Evolutionary conservation across 2,113 vertebrate genomes (phyloP).

Genomic region (Ramphastos sulfuratus): DNA sequence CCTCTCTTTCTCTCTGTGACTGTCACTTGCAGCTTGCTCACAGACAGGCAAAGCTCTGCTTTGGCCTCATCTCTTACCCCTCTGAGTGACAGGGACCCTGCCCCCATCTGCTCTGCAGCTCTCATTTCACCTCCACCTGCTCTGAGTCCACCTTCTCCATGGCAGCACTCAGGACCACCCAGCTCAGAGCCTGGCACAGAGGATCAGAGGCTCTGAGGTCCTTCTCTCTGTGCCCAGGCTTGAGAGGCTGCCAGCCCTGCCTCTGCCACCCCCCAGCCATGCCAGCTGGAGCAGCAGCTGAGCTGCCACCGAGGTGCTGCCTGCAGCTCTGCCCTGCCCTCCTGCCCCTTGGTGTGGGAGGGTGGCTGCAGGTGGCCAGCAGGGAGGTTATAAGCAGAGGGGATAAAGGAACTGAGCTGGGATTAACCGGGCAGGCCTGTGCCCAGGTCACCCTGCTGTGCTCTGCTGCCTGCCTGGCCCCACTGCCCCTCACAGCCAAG

Average conservation of each 20-base stretch:
- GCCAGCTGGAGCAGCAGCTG: background rate
- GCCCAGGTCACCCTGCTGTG: background rate
- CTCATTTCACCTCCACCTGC: background rate
- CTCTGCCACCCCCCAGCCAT: accelerated
- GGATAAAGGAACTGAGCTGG: slow-evolving; percentile 23
- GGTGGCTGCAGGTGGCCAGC: background rate
- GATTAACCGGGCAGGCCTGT: background rate
- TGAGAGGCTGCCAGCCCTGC: accelerated
- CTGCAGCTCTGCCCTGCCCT: background rate
- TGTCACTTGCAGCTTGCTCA: background rate
- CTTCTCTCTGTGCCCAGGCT: accelerated
- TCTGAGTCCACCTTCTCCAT: background rate
- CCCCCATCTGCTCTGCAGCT: background rate
- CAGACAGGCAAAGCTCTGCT: background rate
- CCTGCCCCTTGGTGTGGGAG: background rate
- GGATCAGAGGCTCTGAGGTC: background rate
- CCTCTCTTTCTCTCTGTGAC: accelerated
- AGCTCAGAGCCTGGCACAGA: background rate
- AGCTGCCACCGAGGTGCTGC: background rate
- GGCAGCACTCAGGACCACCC: background rate
- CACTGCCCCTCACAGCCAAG: background rate
- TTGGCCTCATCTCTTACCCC: background rate
- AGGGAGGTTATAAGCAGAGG: background rate
- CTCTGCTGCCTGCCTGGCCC: background rate
- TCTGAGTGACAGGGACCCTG: background rate